Conservation (phyloP, 2,888 invertebrate genomes). For the Papilio protenor region DNA sequence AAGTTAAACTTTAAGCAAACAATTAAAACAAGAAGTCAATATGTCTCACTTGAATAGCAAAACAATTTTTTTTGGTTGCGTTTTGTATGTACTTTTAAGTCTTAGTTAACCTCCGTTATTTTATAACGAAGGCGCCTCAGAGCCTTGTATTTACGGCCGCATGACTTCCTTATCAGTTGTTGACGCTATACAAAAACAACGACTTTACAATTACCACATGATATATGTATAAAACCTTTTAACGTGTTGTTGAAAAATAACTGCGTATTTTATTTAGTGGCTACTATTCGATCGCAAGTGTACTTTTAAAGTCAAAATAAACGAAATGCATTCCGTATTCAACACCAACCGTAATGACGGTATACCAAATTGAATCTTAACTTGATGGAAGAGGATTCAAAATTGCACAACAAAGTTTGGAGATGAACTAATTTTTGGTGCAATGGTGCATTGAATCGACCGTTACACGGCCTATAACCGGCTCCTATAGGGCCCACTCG, state of each 20-base stretch:
- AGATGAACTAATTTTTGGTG: slow-evolving; percentile 21
- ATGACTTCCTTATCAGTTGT: slow-evolving; percentile 15
- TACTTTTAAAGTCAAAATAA: neutral
- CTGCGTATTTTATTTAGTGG: neutral
- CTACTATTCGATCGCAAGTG: no score
- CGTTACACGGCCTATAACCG: slow-evolving; percentile 10
- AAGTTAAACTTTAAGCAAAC: neutral
- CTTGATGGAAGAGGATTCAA: neutral
- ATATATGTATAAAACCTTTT: slow-evolving; percentile 6
- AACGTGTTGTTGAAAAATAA: slow-evolving; percentile 1
- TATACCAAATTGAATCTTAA: neutral
- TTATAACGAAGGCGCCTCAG: neutral
- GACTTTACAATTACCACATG: neutral
- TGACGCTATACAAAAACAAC: slow-evolving; percentile 11
- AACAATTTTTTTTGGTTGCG: neutral
- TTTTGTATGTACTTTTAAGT: neutral
- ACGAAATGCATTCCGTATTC: neutral
- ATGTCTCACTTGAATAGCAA: no score
- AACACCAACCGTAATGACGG: neutral
- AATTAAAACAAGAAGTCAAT: neutral
- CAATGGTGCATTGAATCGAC: slow-evolving; percentile 18
- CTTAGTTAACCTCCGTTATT: neutral
- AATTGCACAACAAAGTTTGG: neutral
- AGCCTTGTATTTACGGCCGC: neutral
- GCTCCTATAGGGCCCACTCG: slow-evolving; percentile 9